These are phyloP conservation scores for Drosophila formosana DNA, from an alignment of 2,888 invertebrate species.

Conservation along the genomic window DNA sequence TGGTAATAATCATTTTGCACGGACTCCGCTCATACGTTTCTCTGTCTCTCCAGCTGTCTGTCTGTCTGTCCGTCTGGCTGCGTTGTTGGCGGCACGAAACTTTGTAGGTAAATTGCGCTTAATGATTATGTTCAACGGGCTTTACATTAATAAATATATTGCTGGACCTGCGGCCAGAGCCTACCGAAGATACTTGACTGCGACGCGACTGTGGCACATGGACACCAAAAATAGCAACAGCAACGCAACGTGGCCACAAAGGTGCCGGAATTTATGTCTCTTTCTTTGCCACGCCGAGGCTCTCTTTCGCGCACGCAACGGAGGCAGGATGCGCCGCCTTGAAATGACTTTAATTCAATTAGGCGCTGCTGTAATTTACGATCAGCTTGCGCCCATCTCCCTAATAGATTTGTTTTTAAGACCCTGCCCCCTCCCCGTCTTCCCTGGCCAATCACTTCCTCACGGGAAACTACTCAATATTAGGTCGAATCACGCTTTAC, in stretches of 20 bases:
- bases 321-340: conserved; percentile 39
- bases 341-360: conserved; percentile 73
- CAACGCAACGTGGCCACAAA: conserved; percentile 28
- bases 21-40: conserved; percentile 20
- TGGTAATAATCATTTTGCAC: conserved; percentile 79
- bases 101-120: conserved; percentile 81
- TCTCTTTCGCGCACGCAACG: neutral
- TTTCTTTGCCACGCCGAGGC: conserved; percentile 11
- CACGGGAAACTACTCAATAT: conserved; percentile 74
- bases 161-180: conserved; percentile 20
- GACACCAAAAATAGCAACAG: conserved; percentile 59
- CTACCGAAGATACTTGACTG: neutral
- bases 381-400: conserved; percentile 29
- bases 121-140: conserved; percentile 78
- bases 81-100: conserved; percentile 73
- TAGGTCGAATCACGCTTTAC: conserved; percentile 45
- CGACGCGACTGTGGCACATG: conserved; percentile 32
- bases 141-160: conserved; percentile 73
- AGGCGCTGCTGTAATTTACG: conserved; percentile 72
- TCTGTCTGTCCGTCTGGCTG: conserved; percentile 1
- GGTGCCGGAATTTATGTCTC: conserved; percentile 73
- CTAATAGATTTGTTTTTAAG: conserved; percentile 71
- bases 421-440: neutral
- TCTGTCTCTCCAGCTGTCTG: conserved; percentile 3
- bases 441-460: conserved; percentile 1